Evolutionary conservation across 2,888 invertebrate genomes (phyloP).

Genomic region (Cyrtodaria siliqua): DNA sequence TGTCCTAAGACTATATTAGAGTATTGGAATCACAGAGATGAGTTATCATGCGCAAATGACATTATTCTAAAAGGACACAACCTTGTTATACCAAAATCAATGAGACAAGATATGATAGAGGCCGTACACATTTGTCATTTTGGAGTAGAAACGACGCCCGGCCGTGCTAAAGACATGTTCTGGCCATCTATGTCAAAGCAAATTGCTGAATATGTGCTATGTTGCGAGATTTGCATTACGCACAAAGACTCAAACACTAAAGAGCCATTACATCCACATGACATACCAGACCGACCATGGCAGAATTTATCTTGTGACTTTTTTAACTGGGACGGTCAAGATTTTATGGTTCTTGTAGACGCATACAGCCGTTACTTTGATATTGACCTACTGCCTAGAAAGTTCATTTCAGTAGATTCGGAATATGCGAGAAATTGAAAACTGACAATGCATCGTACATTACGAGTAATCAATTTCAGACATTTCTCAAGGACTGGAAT

Average conservation of each 20-base stretch:
- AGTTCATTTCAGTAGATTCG: background rate
- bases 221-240: constrained; percentile 5
- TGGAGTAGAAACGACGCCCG: constrained; percentile 9
- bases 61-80: constrained; percentile 14
- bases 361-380: constrained; percentile 16
- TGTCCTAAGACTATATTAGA: constrained; percentile 19
- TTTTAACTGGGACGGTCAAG: too few species aligned
- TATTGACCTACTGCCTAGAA: constrained; percentile 14
- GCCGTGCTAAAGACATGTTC: constrained; percentile 15
- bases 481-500: too few species aligned
- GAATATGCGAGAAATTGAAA: too few species aligned
- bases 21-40: constrained; percentile 30
- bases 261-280: constrained; percentile 15
- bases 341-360: too few species aligned
- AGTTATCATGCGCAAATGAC: constrained; percentile 12
- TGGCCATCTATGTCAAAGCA: constrained; percentile 17
- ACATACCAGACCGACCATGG: constrained; percentile 9
- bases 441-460: background rate
- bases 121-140: constrained; percentile 20
- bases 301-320: constrained; percentile 10
- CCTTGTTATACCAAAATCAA: constrained; percentile 2
- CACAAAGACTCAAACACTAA: constrained; percentile 10
- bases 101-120: constrained; percentile 7
- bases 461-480: background rate
- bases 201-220: constrained; percentile 7